These are phyloP conservation scores for Pseudochromis fuscus DNA, from an alignment of 2,797 vertebrate species.

Conservation along the genomic window DNA sequence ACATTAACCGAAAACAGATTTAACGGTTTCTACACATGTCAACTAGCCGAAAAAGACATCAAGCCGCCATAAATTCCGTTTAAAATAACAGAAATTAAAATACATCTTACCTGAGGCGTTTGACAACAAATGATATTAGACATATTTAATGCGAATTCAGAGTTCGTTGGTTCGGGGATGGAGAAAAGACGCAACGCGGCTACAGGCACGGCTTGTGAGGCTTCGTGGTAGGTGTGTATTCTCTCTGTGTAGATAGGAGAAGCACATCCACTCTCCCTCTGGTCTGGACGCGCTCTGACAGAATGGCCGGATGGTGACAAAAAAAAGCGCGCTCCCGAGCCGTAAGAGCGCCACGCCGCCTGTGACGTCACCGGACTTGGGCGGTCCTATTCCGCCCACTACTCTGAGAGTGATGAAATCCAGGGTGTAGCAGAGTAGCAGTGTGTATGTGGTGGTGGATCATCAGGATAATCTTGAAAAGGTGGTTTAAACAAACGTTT, in stretches of 20 bases:
- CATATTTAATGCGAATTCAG: constrained; percentile 87
- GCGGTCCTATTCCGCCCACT: constrained; percentile 21
- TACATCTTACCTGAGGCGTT: constrained; percentile 84
- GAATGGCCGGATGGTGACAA: background rate
- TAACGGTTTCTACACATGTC: background rate
- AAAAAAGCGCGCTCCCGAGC: constrained; percentile 64
- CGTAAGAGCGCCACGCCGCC: constrained; percentile 23
- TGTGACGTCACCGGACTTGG: constrained; percentile 32
- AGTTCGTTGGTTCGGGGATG: constrained; percentile 71
- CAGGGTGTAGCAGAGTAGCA: background rate
- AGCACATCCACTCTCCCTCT: constrained; percentile 23
- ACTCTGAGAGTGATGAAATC: constrained; percentile 40
- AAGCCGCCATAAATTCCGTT: background rate
- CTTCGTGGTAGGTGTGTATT: background rate
- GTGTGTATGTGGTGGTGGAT: too few species aligned
- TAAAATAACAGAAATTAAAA: background rate
- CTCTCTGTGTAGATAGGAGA: background rate
- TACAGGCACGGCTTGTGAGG: constrained; percentile 44
- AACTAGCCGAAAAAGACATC: constrained; percentile 4
- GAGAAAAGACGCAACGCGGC: constrained; percentile 66
- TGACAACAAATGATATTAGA: constrained; percentile 83
- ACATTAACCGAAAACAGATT: background rate
- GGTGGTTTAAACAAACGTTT: background rate
- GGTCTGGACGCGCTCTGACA: constrained; percentile 37
- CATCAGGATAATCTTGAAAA: background rate